Percentiles rank a stretch among this genome's conserved stretches.
These are phyloP conservation scores for Siderastrea siderea DNA, from an alignment of 92 coral and sea anemone species.

Conservation along the genomic window DNA sequence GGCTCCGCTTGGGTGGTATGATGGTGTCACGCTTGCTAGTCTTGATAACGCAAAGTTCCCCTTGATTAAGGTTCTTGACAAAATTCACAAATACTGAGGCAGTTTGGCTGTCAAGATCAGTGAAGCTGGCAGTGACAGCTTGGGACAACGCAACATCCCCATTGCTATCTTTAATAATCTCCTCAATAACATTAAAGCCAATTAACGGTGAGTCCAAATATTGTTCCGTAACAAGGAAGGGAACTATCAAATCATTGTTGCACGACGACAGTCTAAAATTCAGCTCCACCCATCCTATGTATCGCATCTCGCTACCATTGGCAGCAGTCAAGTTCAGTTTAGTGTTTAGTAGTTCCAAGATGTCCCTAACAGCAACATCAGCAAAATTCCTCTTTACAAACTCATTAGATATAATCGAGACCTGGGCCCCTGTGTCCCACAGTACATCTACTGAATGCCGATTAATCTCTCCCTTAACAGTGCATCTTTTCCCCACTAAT, in stretches of 20 bases:
- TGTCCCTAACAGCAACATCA: slow-evolving; percentile 12
- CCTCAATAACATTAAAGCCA: slow-evolving; percentile 37
- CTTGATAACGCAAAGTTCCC: slow-evolving; percentile 5
- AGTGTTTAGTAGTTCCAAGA: slow-evolving; percentile 10
- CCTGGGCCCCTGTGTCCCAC: slow-evolving; percentile 77
- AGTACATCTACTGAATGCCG: slow-evolving; percentile 41
- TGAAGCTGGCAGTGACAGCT: slow-evolving; percentile 16
- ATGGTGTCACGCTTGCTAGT: slow-evolving; percentile 32
- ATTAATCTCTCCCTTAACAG: slow-evolving; percentile 54
- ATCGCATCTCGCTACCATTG: slow-evolving; percentile 33
- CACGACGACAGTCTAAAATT: slow-evolving; percentile 57
- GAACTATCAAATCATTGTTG: slow-evolving; percentile 24
- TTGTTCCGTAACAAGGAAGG: slow-evolving; percentile 38
- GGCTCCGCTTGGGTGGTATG: slow-evolving; percentile 33
- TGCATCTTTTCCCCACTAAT: slow-evolving; percentile 69
- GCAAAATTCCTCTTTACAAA: slow-evolving; percentile 49
- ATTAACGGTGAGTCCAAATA: slow-evolving; percentile 35
- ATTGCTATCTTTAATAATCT: slow-evolving; percentile 18
- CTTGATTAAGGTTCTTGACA: slow-evolving; percentile 17
- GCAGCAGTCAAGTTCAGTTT: slow-evolving; percentile 38
- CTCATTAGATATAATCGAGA: slow-evolving; percentile 48
- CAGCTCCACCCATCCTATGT: slow-evolving; percentile 55
- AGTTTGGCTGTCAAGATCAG: slow-evolving; percentile 7
- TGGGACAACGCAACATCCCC: slow-evolving; percentile 12
- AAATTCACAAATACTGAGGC: slow-evolving; percentile 36